These are phyloP conservation scores for Chromoteleia sp. DNA, from an alignment of 2,888 invertebrate genomes.

Conservation along the genomic window DNA sequence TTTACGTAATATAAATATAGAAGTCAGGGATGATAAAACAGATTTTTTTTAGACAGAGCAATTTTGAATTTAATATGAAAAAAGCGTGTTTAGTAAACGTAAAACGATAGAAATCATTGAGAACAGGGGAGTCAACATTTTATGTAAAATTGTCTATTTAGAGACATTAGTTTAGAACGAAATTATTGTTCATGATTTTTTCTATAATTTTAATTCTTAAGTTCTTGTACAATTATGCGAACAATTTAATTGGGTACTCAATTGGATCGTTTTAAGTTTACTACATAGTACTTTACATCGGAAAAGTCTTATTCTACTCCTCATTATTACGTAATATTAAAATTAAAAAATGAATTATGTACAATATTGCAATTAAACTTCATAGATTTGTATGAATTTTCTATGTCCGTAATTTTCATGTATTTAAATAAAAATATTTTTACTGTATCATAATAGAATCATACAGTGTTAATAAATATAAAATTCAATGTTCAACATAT, in stretches of 20 bases:
- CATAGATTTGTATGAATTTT: constrained; percentile 67
- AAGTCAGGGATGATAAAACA: constrained; percentile 10
- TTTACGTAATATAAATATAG: constrained; percentile 40
- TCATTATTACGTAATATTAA: constrained; percentile 56
- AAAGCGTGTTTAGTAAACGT: constrained; percentile 33
- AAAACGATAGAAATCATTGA: constrained; percentile 18
- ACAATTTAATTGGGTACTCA: constrained; percentile 11
- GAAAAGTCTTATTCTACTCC: constrained; percentile 53
- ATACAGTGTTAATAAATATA: constrained; percentile 63
- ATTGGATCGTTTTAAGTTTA: constrained; percentile 55
- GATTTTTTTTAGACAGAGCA: constrained; percentile 22
- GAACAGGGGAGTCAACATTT: not conserved
- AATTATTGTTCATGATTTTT: not conserved
- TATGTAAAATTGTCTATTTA: constrained; percentile 3
- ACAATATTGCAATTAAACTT: constrained; percentile 66
- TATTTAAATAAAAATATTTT: constrained; percentile 62
- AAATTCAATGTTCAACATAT: constrained; percentile 58
- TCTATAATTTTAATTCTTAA: not conserved
- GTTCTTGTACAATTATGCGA: too few species aligned
- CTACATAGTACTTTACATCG: constrained; percentile 44
- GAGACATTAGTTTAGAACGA: constrained; percentile 16
- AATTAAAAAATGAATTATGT: constrained; percentile 62
- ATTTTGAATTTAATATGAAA: constrained; percentile 16
- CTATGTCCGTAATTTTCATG: constrained; percentile 64
- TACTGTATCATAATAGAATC: constrained; percentile 55